Conservation (phyloP, 2,797 vertebrate genomes). For the Takifugu rubripes region DNA sequence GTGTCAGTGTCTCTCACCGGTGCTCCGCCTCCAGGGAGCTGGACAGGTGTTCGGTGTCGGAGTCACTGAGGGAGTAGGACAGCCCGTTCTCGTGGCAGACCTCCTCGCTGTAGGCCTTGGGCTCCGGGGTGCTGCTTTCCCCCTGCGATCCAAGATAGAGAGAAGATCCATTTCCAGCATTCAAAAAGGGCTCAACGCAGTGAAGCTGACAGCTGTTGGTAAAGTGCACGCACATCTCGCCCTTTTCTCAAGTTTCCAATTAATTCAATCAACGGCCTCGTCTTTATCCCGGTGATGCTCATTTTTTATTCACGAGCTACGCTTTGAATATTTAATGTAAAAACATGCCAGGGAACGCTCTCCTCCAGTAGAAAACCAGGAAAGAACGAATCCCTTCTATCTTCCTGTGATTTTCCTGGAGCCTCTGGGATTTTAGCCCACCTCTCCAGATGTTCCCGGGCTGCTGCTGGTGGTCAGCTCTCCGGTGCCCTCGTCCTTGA, state of each 20-base stretch:
- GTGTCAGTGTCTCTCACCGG: slow-evolving; percentile 73
- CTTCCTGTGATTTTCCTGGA: too few species aligned
- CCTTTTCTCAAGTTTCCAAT: too few species aligned
- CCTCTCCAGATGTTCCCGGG: slow-evolving; percentile 89
- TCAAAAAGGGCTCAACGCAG: too few species aligned
- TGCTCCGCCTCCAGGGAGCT: slow-evolving; percentile 98
- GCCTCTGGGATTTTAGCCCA: slow-evolving; percentile 52
- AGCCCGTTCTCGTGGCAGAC: slow-evolving; percentile 91
- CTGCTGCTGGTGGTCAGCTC: slow-evolving; percentile 89
- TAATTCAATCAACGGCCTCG: too few species aligned
- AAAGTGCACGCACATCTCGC: too few species aligned
- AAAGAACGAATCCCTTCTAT: too few species aligned
- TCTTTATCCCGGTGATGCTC: too few species aligned
- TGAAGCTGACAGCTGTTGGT: too few species aligned
- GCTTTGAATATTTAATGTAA: too few species aligned
- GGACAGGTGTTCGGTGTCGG: slow-evolving; percentile 89
- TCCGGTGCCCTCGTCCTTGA: slow-evolving; percentile 93
- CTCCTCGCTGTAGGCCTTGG: slow-evolving; percentile 89
- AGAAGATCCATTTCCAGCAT: too few species aligned
- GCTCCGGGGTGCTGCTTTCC: slow-evolving; percentile 90
- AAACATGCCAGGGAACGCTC: too few species aligned
- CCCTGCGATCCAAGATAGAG: slow-evolving; percentile 64
- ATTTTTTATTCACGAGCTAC: too few species aligned
- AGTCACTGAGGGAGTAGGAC: slow-evolving; percentile 87
- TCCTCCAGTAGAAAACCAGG: not conserved